These are phyloP conservation scores for Oxyscelio sp. DNA, from an alignment of 2,888 invertebrate genomes.

Conservation along the genomic window DNA sequence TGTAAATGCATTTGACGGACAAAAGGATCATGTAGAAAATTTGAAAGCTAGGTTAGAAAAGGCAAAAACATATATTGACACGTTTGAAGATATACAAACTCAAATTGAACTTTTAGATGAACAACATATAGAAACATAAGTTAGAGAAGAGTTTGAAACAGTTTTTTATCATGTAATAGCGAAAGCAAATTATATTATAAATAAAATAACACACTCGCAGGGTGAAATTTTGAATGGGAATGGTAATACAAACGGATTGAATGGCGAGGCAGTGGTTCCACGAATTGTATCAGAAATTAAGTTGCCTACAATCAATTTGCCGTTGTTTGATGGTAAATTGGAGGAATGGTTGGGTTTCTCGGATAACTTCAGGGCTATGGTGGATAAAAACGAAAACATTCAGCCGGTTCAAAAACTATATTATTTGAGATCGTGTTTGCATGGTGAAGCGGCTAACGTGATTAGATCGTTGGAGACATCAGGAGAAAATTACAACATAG, in stretches of 20 bases:
- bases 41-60: too few relatives aligned
- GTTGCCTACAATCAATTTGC: too few relatives aligned
- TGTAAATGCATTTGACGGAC: slow-evolving; percentile 8
- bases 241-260: background rate
- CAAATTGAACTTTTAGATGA: slow-evolving; percentile 11
- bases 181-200: too few relatives aligned
- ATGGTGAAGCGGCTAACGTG: slow-evolving; percentile 27
- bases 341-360: slow-evolving; percentile 52
- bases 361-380: slow-evolving; percentile 67
- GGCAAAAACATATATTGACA: too few relatives aligned
- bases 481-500: slow-evolving; percentile 34
- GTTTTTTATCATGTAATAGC: too few relatives aligned
- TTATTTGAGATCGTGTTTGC: slow-evolving; percentile 51
- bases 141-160: too few relatives aligned
- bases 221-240: background rate
- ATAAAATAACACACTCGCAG: background rate
- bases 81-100: slow-evolving; percentile 8
- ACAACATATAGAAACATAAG: too few relatives aligned
- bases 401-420: slow-evolving; percentile 67
- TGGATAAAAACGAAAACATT: slow-evolving; percentile 62
- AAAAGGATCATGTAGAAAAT: too few relatives aligned
- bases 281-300: slow-evolving; percentile 35
- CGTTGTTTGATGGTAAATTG: slow-evolving; percentile 27
- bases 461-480: slow-evolving; percentile 49
- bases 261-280: background rate